Evolutionary conservation across 2,797 vertebrate species (phyloP).

Genomic region (Gila robusta): DNA sequence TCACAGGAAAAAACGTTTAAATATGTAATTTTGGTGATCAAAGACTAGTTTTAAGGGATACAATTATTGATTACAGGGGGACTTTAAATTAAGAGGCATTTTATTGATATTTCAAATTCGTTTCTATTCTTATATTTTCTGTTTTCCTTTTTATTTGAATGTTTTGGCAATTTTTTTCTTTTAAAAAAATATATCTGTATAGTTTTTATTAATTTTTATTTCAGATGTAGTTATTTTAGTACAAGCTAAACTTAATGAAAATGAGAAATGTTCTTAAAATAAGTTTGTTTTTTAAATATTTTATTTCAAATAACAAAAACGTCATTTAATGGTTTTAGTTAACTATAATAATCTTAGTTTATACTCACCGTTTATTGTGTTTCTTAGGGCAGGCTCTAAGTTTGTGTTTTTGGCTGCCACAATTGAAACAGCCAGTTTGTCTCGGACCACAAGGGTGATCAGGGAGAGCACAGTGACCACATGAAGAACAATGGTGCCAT

Average conservation of each 20-base stretch:
- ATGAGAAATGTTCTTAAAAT: not conserved
- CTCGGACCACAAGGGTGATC: conserved; percentile 80
- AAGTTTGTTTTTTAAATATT: too few relatives aligned
- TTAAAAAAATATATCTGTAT: too few relatives aligned
- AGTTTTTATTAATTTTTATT: not conserved
- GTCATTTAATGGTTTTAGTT: not conserved
- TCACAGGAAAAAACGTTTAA: too few relatives aligned
- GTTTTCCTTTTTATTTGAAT: too few relatives aligned
- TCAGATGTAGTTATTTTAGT: not conserved
- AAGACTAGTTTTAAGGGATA: too few relatives aligned
- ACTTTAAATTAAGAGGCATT: too few relatives aligned
- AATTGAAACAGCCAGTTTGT: conserved; percentile 83
- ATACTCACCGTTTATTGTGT: conserved; percentile 34
- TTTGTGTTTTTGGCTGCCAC: conserved; percentile 86
- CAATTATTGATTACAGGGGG: too few relatives aligned
- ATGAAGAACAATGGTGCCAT: conserved; percentile 88
- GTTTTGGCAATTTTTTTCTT: too few relatives aligned
- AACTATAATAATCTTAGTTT: not conserved
- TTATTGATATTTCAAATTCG: not conserved
- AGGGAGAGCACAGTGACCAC: conserved; percentile 83
- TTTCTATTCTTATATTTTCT: too few relatives aligned
- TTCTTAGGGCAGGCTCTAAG: conserved; percentile 81
- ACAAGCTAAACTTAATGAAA: not conserved
- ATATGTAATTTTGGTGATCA: too few relatives aligned
- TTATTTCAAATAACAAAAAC: not conserved